These are phyloP conservation scores for Drosophila formosana DNA, from an alignment of 2,888 invertebrate genomes.

Conservation along the genomic window DNA sequence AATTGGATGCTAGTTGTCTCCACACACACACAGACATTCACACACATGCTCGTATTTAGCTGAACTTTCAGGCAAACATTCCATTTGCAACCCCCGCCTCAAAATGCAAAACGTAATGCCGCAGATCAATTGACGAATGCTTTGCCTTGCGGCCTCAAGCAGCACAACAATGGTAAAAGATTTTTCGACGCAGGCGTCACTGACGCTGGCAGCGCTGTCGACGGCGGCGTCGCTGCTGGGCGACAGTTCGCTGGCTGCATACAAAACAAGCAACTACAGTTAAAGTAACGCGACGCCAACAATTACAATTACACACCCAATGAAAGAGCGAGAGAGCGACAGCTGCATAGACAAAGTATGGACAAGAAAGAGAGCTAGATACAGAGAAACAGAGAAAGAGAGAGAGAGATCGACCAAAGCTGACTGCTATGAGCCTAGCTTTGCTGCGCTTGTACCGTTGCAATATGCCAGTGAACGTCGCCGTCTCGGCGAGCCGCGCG, in stretches of 20 bases:
- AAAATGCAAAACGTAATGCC: slow-evolving; percentile 67
- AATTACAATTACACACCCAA: slow-evolving; percentile 50
- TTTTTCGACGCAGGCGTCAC: slow-evolving; percentile 33
- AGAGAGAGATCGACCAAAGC: slow-evolving; percentile 53
- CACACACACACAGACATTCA: slow-evolving; percentile 43
- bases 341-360: background rate
- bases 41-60: slow-evolving; percentile 30
- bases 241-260: slow-evolving; percentile 63
- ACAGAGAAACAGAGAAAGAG: slow-evolving; percentile 16
- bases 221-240: slow-evolving; percentile 33
- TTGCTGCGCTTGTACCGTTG: slow-evolving; percentile 61
- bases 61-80: slow-evolving; percentile 74
- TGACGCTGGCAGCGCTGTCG: slow-evolving; percentile 35
- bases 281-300: slow-evolving; percentile 40
- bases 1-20: slow-evolving; percentile 51
- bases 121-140: slow-evolving; percentile 72
- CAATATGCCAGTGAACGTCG: slow-evolving; percentile 46
- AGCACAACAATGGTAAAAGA: slow-evolving; percentile 22
- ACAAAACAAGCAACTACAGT: slow-evolving; percentile 66
- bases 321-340: slow-evolving; percentile 17
- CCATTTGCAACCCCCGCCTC: slow-evolving; percentile 73
- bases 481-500: slow-evolving; percentile 7
- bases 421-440: slow-evolving; percentile 65
- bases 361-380: slow-evolving; percentile 5
- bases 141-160: slow-evolving; percentile 33